Base-by-base conservation (phyloP, 2,888 invertebrate genomes). In the Nesidiocoris tenuis region DNA sequence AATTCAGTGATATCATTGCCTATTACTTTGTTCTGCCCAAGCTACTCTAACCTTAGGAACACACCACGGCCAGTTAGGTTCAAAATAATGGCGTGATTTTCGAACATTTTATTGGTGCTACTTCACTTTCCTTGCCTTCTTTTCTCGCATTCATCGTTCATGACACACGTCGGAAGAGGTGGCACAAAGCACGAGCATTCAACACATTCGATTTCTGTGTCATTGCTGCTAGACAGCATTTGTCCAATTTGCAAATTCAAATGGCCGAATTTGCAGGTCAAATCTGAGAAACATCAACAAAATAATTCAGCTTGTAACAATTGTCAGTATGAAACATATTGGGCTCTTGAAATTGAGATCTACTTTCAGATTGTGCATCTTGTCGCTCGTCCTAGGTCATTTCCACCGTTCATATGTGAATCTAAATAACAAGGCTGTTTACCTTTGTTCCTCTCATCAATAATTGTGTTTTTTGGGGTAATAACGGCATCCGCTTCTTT, bases 261-360 rank as follows among this genome's bases (percentile, higher is more conserved):
- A 7, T 76, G 66, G 7, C 77, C 77, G 19, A 77, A 77, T 59
- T 75, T 65, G 39, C 77, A 77, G 19, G 74, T 67, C 25, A 72
- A 18, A 18, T 64, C 71, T 76, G 68, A 16, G 39, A 75, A 21
- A 67, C 3, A 39, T 21, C 1, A 55, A 54, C 17, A 16, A 1
- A 71, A 68, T 39, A 39, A 39, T 39, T 39, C 3, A 39, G 39
- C 12, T 12, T 39, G n/a, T 39, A 39, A 39, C 39, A 39, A 39
- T 39, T 7, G 39, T 3, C 5, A 39, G 39, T n/a, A n/a, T n/a
- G n/a, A n/a, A n/a, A n/a, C n/a, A n/a, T n/a, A n/a, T n/a, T n/a
- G n/a, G n/a, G n/a, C n/a, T n/a, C n/a, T n/a, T n/a, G n/a, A n/a
- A n/a, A n/a, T n/a, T n/a, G n/a, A n/a, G n/a, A n/a, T n/a, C n/a